Conservation (phyloP, 2,888 invertebrate species). For the Flexamia atlantica region DNA sequence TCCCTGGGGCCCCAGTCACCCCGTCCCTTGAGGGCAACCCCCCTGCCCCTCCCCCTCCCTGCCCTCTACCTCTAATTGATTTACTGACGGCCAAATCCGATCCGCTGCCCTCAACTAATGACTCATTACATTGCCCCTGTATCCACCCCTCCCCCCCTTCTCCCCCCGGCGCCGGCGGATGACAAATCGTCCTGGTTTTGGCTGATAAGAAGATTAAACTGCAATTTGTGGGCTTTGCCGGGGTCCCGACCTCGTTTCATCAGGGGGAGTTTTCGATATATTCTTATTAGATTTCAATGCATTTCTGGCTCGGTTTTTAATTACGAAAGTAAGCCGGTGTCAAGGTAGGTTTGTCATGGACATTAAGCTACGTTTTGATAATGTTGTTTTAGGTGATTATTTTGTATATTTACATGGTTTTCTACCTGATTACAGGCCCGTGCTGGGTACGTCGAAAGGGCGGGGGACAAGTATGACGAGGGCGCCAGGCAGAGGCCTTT, state of each 20-base stretch:
- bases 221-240: constrained; percentile 27
- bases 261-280: not conserved
- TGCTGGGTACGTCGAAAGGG: too few relatives aligned
- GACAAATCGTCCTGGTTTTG: not conserved
- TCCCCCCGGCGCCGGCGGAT: not conserved
- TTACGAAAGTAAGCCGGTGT: too few relatives aligned
- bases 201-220: constrained; percentile 24
- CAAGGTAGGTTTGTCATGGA: too few relatives aligned
- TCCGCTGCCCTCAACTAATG: constrained; percentile 13
- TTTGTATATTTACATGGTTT: too few relatives aligned
- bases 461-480: too few relatives aligned
- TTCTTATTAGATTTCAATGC: too few relatives aligned
- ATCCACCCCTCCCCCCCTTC: too few relatives aligned
- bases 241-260: not conserved
- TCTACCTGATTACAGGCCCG: too few relatives aligned
- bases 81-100: constrained; percentile 25
- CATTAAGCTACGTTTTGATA: too few relatives aligned
- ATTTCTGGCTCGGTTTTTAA: too few relatives aligned
- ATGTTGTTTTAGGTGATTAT: too few relatives aligned
- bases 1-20: not conserved
- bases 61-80: constrained; percentile 15
- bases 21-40: not conserved
- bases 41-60: not conserved
- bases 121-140: constrained; percentile 6
- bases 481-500: too few relatives aligned